Conservation (phyloP, 2,888 invertebrate genomes). For the Synergus umbraculus region DNA sequence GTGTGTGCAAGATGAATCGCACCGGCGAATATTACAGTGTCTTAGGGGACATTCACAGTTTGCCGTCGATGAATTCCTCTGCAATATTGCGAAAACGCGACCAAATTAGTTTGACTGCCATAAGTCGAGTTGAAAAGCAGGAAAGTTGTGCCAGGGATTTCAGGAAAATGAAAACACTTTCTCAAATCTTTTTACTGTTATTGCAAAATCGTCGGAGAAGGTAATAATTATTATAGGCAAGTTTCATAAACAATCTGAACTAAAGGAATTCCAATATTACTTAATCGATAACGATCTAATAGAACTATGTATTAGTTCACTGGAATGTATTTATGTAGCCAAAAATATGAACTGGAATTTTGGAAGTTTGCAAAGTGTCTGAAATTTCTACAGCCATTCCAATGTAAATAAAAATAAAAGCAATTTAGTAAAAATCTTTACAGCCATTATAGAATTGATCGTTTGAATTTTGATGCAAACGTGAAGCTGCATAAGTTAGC, state of each 20-base stretch:
- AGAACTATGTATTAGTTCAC: not conserved
- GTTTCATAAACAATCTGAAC: too few species aligned
- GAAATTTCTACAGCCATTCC: not conserved
- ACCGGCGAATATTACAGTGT: slow-evolving; percentile 21
- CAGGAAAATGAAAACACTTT: too few species aligned
- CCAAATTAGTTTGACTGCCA: slow-evolving; percentile 2
- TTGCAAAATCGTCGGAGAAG: too few species aligned
- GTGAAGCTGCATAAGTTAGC: too few species aligned
- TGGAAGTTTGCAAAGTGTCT: not conserved
- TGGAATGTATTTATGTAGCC: not conserved
- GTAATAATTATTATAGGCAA: too few species aligned
- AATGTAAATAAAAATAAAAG: not conserved
- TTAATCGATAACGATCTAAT: not conserved
- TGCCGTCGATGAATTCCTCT: slow-evolving; percentile 33
- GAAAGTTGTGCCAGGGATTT: not conserved
- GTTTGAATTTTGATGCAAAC: too few species aligned
- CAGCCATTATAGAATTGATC: too few species aligned
- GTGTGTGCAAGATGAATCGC: slow-evolving; percentile 40
- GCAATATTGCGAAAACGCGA: slow-evolving; percentile 14
- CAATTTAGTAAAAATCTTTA: too few species aligned
- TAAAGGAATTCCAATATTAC: not conserved
- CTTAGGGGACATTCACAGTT: slow-evolving; percentile 26
- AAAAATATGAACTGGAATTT: not conserved
- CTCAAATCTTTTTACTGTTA: too few species aligned
- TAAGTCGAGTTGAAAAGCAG: not conserved